Percentiles rank a stretch among this genome's conserved stretches.
Evolutionary conservation across 1,140 invertebrate genomes (phyloP).

Genomic region (Dendroctonus valens): DNA sequence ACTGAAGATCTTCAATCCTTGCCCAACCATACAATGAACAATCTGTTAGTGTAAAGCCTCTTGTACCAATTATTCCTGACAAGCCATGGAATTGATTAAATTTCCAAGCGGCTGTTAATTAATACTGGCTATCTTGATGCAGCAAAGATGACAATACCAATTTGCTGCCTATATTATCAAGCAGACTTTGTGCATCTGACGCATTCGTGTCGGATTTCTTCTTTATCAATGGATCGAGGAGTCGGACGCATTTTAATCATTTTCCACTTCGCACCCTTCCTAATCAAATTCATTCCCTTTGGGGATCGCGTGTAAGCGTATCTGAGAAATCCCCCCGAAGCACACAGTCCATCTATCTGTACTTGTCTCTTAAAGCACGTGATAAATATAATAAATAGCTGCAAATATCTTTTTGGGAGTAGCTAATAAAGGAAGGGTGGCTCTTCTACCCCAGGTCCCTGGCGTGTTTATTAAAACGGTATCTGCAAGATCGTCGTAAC

Average conservation of each 20-base stretch:
- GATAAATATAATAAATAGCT: constrained; percentile 31
- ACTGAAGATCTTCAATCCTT: too few relatives aligned
- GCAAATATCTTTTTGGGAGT: constrained; percentile 29
- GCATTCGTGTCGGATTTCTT: too few relatives aligned
- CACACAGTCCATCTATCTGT: constrained; percentile 27
- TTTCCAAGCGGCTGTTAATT: constrained; percentile 1
- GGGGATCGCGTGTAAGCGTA: constrained; percentile 16
- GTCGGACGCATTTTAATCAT: background rate
- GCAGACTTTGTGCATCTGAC: too few relatives aligned
- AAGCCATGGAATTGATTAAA: constrained; percentile 3
- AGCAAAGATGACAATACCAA: too few relatives aligned
- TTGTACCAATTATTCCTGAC: constrained; percentile 1
- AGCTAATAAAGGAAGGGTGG: constrained; percentile 25
- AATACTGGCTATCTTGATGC: background rate
- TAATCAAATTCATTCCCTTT: constrained; percentile 25
- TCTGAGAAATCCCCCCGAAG: constrained; percentile 8
- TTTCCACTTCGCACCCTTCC: constrained; percentile 1
- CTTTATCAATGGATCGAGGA: background rate
- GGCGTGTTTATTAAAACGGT: constrained; percentile 25
- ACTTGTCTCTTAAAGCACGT: constrained; percentile 32
- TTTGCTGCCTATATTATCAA: too few relatives aligned
- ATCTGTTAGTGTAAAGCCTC: background rate
- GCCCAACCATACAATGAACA: background rate
- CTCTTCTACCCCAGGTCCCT: constrained; percentile 12
- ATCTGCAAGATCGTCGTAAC: constrained; percentile 26